Percentiles rank a stretch among this genome's conserved stretches.
Conservation (phyloP, 2,888 invertebrate genomes). For the Meghimatium bilineatum region DNA sequence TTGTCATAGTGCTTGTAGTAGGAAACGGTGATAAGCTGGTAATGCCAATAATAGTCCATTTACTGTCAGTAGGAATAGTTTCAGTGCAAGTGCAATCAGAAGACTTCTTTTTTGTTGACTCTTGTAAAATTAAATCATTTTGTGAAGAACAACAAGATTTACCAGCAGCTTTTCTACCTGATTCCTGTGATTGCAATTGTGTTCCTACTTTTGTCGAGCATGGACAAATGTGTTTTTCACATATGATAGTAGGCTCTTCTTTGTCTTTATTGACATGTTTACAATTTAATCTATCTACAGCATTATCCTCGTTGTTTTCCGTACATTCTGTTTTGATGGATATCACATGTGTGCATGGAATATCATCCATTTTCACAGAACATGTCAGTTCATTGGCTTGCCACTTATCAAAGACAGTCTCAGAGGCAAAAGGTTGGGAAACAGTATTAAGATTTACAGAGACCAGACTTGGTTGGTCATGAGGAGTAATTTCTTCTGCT, state of each 20-base stretch:
- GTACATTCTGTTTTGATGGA: constrained; percentile 34
- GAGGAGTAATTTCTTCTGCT: neutral
- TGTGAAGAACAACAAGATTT: neutral
- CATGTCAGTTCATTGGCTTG: constrained; percentile 23
- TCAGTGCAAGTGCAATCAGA: neutral
- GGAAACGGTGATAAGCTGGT: constrained; percentile 18
- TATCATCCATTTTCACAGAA: constrained; percentile 43
- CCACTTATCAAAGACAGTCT: constrained; percentile 15
- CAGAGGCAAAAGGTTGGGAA: constrained; percentile 31
- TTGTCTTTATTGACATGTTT: neutral
- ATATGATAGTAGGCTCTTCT: neutral
- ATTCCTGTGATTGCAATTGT: neutral
- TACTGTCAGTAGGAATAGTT: constrained; percentile 8
- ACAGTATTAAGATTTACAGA: constrained; percentile 38
- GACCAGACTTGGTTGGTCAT: constrained; percentile 37
- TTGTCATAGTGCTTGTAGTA: neutral
- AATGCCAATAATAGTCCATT: constrained; percentile 43
- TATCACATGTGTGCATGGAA: constrained; percentile 33
- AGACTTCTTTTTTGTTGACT: neutral
- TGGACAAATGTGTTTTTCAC: neutral
- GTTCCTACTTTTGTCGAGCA: neutral
- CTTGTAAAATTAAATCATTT: neutral
- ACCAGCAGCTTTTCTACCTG: neutral
- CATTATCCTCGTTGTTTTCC: neutral
- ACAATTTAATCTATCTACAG: neutral